Percentiles rank a stretch among this genome's conserved stretches.
These are phyloP conservation scores for Ornithoptera priamus DNA, from an alignment of 2,888 invertebrate genomes.

Conservation along the genomic window DNA sequence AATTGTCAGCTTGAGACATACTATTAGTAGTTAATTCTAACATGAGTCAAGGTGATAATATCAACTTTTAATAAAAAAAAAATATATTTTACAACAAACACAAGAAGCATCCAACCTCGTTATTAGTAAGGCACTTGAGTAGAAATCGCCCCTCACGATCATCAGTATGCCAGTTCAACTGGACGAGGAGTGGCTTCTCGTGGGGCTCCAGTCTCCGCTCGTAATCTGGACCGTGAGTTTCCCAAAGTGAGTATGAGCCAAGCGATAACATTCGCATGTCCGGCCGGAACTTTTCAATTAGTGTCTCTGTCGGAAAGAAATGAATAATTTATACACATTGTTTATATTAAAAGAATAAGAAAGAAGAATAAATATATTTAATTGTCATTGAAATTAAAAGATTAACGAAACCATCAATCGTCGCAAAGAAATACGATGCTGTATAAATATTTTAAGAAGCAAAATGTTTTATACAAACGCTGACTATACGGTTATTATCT, in stretches of 20 bases:
- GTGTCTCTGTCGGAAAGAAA: constrained; percentile 81
- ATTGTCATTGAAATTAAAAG: too few species aligned
- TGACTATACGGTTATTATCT: too few species aligned
- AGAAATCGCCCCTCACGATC: constrained; percentile 98
- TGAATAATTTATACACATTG: too few species aligned
- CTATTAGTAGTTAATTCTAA: too few species aligned
- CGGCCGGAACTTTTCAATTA: constrained; percentile 99
- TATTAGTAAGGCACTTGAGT: constrained; percentile 92
- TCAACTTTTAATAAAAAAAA: background rate
- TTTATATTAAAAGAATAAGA: too few species aligned
- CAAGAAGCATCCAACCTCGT: constrained; percentile 76
- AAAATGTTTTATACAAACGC: too few species aligned
- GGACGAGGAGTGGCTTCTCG: constrained; percentile 97
- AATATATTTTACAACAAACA: background rate
- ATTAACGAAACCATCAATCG: too few species aligned
- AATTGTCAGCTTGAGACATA: too few species aligned
- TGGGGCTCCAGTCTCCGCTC: constrained; percentile 94
- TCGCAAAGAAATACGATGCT: too few species aligned
- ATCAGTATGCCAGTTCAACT: constrained; percentile 99
- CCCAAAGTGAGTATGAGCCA: constrained; percentile 87
- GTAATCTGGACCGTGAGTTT: constrained; percentile 88
- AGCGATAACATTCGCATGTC: constrained; percentile 97
- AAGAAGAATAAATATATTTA: too few species aligned
- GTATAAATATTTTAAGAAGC: too few species aligned
- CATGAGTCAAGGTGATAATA: too few species aligned